Conservation (phyloP, 2,888 invertebrate species). For the Trachelus tabidus region DNA sequence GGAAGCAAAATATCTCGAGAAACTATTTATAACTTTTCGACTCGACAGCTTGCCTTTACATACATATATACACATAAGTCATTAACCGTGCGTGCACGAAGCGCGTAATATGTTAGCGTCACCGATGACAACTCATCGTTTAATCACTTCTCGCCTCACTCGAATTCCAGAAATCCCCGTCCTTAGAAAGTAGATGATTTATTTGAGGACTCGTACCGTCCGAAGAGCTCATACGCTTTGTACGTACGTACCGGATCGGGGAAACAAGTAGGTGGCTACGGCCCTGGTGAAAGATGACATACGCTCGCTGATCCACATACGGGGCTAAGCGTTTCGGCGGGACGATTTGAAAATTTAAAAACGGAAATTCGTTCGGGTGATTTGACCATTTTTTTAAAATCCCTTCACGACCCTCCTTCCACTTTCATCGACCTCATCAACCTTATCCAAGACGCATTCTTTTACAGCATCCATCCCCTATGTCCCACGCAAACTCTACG, state of each 20-base stretch:
- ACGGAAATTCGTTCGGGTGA: not conserved
- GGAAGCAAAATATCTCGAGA: slow-evolving; percentile 1
- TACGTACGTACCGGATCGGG: not conserved
- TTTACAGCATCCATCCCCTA: not conserved
- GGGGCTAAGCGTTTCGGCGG: not conserved
- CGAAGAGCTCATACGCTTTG: not conserved
- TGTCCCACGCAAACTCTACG: not conserved
- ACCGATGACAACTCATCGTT: slow-evolving; percentile 58
- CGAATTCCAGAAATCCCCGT: slow-evolving; percentile 40
- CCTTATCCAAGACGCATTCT: not conserved
- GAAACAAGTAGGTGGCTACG: not conserved
- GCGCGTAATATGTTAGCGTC: slow-evolving; percentile 51
- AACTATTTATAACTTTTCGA: slow-evolving; percentile 5
- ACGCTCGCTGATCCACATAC: not conserved
- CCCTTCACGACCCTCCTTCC: not conserved
- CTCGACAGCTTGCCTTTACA: slow-evolving; percentile 1
- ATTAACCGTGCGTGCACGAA: slow-evolving; percentile 42
- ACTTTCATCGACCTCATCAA: not conserved
- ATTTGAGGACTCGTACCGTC: slow-evolving; percentile 16
- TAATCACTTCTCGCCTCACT: slow-evolving; percentile 58
- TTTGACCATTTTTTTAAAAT: not conserved
- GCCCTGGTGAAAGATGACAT: not conserved
- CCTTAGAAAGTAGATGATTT: slow-evolving; percentile 35
- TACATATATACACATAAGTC: slow-evolving; percentile 41
- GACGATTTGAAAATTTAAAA: not conserved